Percentiles rank a stretch among this genome's conserved stretches.
phyloP scores from a whole-genome alignment of 2,113 vertebrate genomes.

The Vombatus ursinus region DNA sequence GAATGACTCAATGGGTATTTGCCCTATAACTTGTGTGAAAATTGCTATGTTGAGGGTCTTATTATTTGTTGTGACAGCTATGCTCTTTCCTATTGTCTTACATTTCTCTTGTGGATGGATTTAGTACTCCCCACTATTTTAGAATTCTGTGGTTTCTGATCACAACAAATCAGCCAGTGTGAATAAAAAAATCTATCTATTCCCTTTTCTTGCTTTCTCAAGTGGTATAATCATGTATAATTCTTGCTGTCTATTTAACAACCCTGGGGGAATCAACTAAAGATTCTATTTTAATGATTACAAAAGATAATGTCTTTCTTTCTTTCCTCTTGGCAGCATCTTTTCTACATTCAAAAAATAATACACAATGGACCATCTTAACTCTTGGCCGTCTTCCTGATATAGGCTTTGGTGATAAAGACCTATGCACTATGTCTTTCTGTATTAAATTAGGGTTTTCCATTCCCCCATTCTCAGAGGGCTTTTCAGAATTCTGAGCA shows the following conservation, averaged over 20 bases:
- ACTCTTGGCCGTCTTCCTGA: conserved; percentile 53
- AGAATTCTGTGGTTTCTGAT: conserved; percentile 62
- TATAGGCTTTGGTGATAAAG: conserved; percentile 57
- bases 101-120: not conserved
- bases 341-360: conserved; percentile 65
- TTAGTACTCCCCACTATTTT: conserved; percentile 29
- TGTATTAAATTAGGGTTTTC: conserved; percentile 47
- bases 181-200: conserved; percentile 64
- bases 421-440: conserved; percentile 53
- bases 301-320: conserved; percentile 54
- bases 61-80: not conserved
- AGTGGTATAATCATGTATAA: conserved; percentile 63
- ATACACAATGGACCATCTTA: conserved; percentile 54
- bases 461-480: conserved; percentile 47
- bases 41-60: not conserved
- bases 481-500: conserved; percentile 54
- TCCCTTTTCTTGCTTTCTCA: conserved; percentile 62
- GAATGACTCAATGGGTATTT: conserved; percentile 14
- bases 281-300: conserved; percentile 63
- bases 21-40: not conserved
- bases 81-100: conserved; percentile 33
- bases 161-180: conserved; percentile 59
- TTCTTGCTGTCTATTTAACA: conserved; percentile 59
- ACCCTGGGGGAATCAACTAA: conserved; percentile 49
- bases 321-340: conserved; percentile 64